These are phyloP conservation scores for Drosophila mojavensis DNA, from an alignment of 1,140 invertebrate genomes.

Conservation along the genomic window DNA sequence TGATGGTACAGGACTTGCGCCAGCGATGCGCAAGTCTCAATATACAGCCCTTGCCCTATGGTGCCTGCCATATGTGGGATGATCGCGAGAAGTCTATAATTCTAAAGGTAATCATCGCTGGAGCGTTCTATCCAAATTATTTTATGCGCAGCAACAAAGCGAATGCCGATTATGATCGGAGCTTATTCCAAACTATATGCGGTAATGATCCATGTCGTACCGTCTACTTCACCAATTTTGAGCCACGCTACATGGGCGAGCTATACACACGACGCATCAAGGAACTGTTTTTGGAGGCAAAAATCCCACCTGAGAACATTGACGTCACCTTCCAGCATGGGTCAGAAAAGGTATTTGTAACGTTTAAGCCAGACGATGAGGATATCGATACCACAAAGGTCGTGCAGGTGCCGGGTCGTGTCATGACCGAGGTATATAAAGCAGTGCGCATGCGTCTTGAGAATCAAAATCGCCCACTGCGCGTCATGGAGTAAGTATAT, in stretches of 20 bases:
- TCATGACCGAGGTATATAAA: constrained; percentile 90
- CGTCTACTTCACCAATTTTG: constrained; percentile 89
- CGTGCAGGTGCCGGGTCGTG: constrained; percentile 85
- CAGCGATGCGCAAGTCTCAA: constrained; percentile 86
- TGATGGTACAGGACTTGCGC: constrained; percentile 89
- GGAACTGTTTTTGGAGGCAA: constrained; percentile 84
- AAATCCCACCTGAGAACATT: constrained; percentile 84
- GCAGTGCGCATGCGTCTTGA: constrained; percentile 90
- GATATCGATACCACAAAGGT: constrained; percentile 7
- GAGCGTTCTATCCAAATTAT: constrained; percentile 96
- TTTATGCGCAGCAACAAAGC: constrained; percentile 87
- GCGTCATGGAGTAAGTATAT: constrained; percentile 82
- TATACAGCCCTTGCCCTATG: constrained; percentile 44
- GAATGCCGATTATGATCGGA: constrained; percentile 86
- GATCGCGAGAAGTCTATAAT: constrained; percentile 86
- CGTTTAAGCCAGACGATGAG: constrained; percentile 85
- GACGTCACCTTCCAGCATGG: constrained; percentile 87
- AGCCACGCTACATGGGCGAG: constrained; percentile 88
- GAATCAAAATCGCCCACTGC: constrained; percentile 84
- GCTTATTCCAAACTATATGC: constrained; percentile 87
- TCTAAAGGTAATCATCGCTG: constrained; percentile 87
- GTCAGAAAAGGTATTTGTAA: constrained; percentile 86
- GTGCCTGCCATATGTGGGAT: constrained; percentile 80
- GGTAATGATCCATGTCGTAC: constrained; percentile 91
- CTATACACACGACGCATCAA: constrained; percentile 88